These are phyloP conservation scores for Sicus ferrugineus DNA, from an alignment of 2,888 invertebrate genomes.

Conservation along the genomic window DNA sequence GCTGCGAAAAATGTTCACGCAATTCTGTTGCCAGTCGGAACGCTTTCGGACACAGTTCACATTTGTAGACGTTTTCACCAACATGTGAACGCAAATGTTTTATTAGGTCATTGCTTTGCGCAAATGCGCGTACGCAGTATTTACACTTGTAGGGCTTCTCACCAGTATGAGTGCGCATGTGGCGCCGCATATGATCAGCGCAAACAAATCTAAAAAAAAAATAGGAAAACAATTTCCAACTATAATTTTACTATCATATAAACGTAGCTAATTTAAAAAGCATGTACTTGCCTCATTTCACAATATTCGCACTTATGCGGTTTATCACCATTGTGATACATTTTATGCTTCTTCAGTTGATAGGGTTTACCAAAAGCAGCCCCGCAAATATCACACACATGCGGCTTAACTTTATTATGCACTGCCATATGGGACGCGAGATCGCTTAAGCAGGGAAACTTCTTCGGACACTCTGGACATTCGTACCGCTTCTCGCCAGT, in stretches of 20 bases:
- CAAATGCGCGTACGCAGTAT: constrained; percentile 45
- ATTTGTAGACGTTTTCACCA: constrained; percentile 69
- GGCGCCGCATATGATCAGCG: constrained; percentile 69
- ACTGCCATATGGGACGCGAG: constrained; percentile 66
- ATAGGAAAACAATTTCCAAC: no score
- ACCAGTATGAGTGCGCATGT: constrained; percentile 70
- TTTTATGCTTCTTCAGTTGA: constrained; percentile 71
- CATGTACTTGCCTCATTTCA: constrained; percentile 46
- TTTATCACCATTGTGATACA: constrained; percentile 71
- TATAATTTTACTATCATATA: no score
- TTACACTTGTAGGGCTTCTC: constrained; percentile 49
- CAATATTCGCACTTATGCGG: constrained; percentile 50
- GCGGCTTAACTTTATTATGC: constrained; percentile 68
- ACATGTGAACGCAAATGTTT: constrained; percentile 66
- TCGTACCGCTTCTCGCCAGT: constrained; percentile 67
- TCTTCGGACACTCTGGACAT: constrained; percentile 68
- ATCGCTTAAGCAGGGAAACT: constrained; percentile 68
- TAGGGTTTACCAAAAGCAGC: constrained; percentile 68
- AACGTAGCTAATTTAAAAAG: neutral
- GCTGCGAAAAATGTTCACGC: constrained; percentile 43
- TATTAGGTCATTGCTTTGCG: constrained; percentile 47
- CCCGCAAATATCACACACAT: constrained; percentile 71
- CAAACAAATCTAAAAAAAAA: constrained; percentile 65
- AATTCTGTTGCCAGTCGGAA: constrained; percentile 43
- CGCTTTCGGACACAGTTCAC: constrained; percentile 49